Base-by-base conservation (phyloP, 2,888 invertebrate genomes). In the Parascotia fuliginaria region DNA sequence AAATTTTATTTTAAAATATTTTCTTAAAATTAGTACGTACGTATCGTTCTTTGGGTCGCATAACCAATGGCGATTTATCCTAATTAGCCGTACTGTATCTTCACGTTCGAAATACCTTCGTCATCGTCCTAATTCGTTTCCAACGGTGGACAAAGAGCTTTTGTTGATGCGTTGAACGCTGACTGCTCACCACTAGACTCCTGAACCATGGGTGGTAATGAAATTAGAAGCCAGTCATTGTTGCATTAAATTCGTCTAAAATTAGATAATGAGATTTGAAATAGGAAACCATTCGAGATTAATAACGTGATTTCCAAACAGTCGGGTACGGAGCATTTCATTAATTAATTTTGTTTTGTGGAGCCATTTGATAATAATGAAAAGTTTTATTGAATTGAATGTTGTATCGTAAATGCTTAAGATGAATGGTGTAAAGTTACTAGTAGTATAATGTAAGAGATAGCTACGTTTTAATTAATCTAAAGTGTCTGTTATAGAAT, bases 201-300 rank as follows among this genome's bases (percentile, higher is more conserved):
- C 19, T 41, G 22, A 56, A 11, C 83, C 66, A 84, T 88, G 87
- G 89, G 90, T 87, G 90, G 89, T 89, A 88, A 89, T 87, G 81
- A 86, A 86, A 89, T 89, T 83, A 88, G 71, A 70, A 81, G 73
- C 79, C 73, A 80, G 83, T 85, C 85, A 89, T 89, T 89, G 84
- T 86, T 83, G 82, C 84, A 83, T 88, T 83, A 84, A 87, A 88
- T 88, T 87, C 78, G 68, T 73, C 81, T 81, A 67, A 83, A 82
- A 83, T 82, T 78, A 78, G 69, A 82, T 84, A 85, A 86, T 84
- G 73, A 76, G 64, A 76, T 66, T 77, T 68, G 59, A 75, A 76
- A 81, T 79, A 75, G 74, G 70, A 62, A 65, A 63, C 59, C 58
- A 57, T 52, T 57, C 24, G 60, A 65, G 62, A 75, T 73, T 73